Conservation (phyloP, 2,888 invertebrate genomes). For the Timema cristinae region DNA sequence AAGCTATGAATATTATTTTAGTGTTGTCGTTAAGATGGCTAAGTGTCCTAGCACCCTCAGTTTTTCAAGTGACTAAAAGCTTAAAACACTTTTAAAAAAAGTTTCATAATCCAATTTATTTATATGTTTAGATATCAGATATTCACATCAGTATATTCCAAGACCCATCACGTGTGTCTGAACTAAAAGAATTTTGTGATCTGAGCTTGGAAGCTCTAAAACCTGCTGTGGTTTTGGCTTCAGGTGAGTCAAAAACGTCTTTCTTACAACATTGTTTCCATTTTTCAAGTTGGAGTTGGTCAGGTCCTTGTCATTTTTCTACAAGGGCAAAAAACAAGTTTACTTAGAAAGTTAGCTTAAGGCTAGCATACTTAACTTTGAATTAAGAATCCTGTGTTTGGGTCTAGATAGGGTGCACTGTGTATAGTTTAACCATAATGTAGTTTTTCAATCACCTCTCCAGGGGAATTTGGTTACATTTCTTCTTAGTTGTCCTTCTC, state of each 20-base stretch:
- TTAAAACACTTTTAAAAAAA: slow-evolving; percentile 12
- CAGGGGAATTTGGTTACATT: too few species aligned
- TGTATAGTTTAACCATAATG: too few species aligned
- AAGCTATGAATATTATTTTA: too few species aligned
- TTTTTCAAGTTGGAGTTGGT: not conserved
- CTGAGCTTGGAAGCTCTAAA: slow-evolving; percentile 66
- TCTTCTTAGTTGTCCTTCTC: too few species aligned
- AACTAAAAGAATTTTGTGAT: slow-evolving; percentile 76
- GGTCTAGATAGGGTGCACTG: not conserved
- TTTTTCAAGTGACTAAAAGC: slow-evolving; percentile 32
- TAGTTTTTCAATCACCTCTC: too few species aligned
- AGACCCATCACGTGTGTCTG: slow-evolving; percentile 67
- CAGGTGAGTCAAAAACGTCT: slow-evolving; percentile 54
- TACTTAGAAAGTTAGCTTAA: too few species aligned
- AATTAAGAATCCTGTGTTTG: too few species aligned
- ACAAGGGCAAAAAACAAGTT: not conserved
- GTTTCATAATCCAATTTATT: not conserved
- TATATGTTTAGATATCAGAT: slow-evolving; percentile 70
- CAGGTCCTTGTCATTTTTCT: not conserved
- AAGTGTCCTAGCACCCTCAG: too few species aligned
- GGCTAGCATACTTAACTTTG: too few species aligned
- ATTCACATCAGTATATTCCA: slow-evolving; percentile 83
- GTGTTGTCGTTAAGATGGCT: too few species aligned
- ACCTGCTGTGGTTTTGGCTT: slow-evolving; percentile 74
- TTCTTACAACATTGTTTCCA: slow-evolving; percentile 8